These are phyloP conservation scores for Dromius quadrimaculatus DNA, from an alignment of 2,888 invertebrate species.

Conservation along the genomic window DNA sequence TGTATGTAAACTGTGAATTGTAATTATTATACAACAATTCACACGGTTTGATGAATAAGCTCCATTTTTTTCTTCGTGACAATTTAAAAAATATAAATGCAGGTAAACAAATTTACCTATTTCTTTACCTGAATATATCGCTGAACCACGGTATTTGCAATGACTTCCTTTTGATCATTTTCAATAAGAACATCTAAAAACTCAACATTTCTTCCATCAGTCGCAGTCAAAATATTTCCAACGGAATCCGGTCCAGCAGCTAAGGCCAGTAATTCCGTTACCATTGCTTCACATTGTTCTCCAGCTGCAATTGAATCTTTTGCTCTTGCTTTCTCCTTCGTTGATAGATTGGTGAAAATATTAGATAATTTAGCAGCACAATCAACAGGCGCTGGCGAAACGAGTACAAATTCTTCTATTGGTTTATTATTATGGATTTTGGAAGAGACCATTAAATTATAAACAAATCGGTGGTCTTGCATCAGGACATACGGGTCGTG, in stretches of 20 bases:
- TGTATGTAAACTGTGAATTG: too few relatives aligned
- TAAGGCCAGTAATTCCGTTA: constrained; percentile 92
- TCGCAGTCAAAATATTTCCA: constrained; percentile 93
- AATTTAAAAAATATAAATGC: too few relatives aligned
- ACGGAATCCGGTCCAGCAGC: constrained; percentile 96
- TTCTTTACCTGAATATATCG: constrained; percentile 90
- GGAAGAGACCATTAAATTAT: constrained; percentile 98
- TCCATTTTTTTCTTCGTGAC: too few relatives aligned
- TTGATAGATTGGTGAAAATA: constrained; percentile 87
- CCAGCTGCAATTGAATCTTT: constrained; percentile 96
- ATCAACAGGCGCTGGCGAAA: constrained; percentile 99
- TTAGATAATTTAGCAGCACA: constrained; percentile 98
- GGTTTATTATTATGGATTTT: constrained; percentile 96
- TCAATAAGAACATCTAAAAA: constrained; percentile 97
- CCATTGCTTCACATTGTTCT: constrained; percentile 97
- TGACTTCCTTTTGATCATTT: constrained; percentile 98
- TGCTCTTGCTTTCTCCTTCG: constrained; percentile 97
- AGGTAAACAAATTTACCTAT: constrained; percentile 65
- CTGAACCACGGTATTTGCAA: constrained; percentile 97
- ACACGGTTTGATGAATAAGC: too few relatives aligned
- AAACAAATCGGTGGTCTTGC: constrained; percentile 98
- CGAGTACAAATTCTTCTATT: constrained; percentile 96
- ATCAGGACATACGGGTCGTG: constrained; percentile 97
- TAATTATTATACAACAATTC: too few relatives aligned
- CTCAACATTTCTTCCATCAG: constrained; percentile 93